A percentile compares a stretch with the other conserved stretches of the same genome.
Conservation (phyloP, 2,113 vertebrate genomes). For the Recurvirostra avosetta region DNA sequence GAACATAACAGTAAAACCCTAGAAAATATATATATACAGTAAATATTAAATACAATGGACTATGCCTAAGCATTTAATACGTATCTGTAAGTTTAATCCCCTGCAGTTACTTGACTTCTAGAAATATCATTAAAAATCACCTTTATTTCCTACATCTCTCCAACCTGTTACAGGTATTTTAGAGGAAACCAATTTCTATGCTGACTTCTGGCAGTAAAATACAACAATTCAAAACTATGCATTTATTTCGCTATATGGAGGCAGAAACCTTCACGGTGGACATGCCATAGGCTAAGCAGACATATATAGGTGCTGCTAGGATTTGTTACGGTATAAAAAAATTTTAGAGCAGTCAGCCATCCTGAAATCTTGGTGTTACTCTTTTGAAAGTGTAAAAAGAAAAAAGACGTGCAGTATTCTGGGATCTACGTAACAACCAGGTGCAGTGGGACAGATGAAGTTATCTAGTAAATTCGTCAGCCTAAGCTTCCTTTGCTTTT, state of each 20-base stretch:
- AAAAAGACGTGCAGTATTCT: background rate
- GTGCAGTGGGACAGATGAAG: background rate
- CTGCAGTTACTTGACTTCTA: background rate
- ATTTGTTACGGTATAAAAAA: background rate
- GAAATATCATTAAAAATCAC: background rate
- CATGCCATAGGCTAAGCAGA: background rate
- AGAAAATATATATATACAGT: background rate
- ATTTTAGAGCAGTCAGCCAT: background rate
- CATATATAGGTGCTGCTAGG: background rate
- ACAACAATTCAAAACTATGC: background rate
- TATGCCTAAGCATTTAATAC: background rate
- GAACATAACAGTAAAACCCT: background rate
- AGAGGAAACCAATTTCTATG: background rate
- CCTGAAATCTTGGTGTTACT: background rate
- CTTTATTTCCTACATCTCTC: background rate
- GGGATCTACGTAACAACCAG: background rate
- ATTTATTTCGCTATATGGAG: background rate
- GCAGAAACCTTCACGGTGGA: background rate
- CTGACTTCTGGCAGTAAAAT: background rate
- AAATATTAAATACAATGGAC: background rate
- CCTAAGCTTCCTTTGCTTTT: background rate
- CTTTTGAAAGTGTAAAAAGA: background rate
- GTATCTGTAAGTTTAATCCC: background rate
- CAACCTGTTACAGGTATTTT: background rate
- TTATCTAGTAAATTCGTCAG: background rate